phyloP scores from a whole-genome alignment of 2,888 invertebrate species.

The Autographa pulchrina region DNA sequence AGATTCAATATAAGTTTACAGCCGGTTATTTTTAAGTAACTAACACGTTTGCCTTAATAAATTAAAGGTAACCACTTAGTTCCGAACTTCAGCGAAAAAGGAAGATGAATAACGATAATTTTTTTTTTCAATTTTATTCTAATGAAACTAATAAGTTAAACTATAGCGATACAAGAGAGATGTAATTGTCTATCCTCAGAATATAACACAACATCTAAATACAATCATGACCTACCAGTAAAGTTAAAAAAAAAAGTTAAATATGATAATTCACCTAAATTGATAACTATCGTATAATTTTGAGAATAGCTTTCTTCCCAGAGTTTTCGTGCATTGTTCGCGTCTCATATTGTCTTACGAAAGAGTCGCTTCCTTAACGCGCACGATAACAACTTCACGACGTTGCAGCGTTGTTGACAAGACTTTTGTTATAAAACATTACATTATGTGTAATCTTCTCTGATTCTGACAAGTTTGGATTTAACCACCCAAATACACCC shows the following conservation, averaged over 20 bases:
- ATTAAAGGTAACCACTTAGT: background rate
- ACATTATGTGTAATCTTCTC: slow-evolving; percentile 56
- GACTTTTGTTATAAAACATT: slow-evolving; percentile 53
- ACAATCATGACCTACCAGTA: no score
- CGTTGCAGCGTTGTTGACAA: slow-evolving; percentile 52
- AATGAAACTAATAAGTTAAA: no score
- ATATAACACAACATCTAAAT: no score
- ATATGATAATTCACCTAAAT: background rate
- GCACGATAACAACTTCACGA: slow-evolving; percentile 61
- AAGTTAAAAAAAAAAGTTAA: no score
- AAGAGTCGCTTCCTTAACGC: slow-evolving; percentile 60
- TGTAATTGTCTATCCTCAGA: no score
- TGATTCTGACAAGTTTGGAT: slow-evolving; percentile 37
- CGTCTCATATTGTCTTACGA: slow-evolving; percentile 62
- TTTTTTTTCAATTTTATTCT: no score
- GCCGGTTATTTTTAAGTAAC: background rate
- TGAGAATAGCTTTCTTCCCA: slow-evolving; percentile 49
- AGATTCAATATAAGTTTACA: slow-evolving; percentile 1
- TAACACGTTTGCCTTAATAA: background rate
- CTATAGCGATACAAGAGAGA: no score
- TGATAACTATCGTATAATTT: slow-evolving; percentile 23
- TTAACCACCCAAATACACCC: slow-evolving; percentile 36
- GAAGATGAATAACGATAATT: no score
- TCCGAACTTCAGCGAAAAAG: no score
- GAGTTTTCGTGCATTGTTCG: slow-evolving; percentile 66